Evolutionary conservation across 2,797 vertebrate species (phyloP), one percentile per base, ranked within the genome.

Genomic region (Choloepus didactylus): DNA sequence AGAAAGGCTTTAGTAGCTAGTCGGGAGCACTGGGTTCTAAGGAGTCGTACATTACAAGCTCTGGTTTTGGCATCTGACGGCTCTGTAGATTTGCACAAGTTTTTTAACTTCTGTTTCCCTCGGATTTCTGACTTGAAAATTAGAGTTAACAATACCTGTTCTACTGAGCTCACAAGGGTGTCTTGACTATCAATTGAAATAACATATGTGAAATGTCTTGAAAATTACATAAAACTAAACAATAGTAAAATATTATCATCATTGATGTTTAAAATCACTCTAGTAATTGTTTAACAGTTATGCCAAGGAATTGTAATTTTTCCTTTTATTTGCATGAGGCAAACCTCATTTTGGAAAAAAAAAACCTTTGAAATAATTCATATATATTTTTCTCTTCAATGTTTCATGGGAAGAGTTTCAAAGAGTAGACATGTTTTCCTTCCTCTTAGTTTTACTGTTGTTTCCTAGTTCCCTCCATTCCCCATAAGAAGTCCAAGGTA

Each of bases 181-280:
- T 44, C 25, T 38, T 88, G 29, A 41, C 56, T 64, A 46, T 66
- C 91, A 89, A 88, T 73, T 87, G 12, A 89, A 95, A 90, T 83
- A 59, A 72, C 10, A 66, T 84, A 69, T 11, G 9, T 80, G 80
- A 87, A 89, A 69, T 59, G 4, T 62, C 86, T 97, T 44, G 9
- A 88, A 66, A 72, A 80, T 79, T 29, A 11, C 29, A 86, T 79
- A 92, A 82, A 87, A 88, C 31, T 86, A 72, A 94, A 80, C 7
- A 70, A n/a, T 66, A 21, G 19, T 75, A 27, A 95, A 91, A 23
- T 84, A 75, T 46, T 85, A 81, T 59, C 19, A 72, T 56, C 19
- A 23, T 44, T 14, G 38, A 31, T 81, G 4, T 35, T 95, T 79
- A 67, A 96, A 95, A 75, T 66, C 64, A 75, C 19, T 49, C 29